Evolutionary conservation across 2,888 invertebrate species (phyloP).

Genomic region (Drosophila demipolita): DNA sequence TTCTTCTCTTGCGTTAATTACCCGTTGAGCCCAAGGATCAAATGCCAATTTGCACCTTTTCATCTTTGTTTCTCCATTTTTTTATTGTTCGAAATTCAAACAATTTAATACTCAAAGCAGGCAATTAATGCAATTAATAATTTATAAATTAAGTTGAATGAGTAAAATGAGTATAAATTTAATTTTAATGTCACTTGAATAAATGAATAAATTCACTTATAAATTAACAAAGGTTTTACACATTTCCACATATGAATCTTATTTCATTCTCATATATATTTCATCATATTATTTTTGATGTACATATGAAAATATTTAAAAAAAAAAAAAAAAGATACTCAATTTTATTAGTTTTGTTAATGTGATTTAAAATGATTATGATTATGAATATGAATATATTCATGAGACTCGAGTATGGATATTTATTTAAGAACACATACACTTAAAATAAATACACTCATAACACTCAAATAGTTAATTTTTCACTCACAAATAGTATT

Average conservation of each 20-base stretch:
- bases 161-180: background rate
- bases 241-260: background rate
- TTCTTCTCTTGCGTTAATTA: slow-evolving; percentile 59
- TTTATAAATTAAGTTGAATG: background rate
- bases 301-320: background rate
- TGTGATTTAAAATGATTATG: background rate
- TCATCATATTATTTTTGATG: background rate
- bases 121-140: background rate
- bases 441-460: background rate
- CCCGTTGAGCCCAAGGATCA: slow-evolving; percentile 62
- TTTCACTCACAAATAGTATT: too few relatives aligned
- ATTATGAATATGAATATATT: background rate
- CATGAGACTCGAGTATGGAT: background rate
- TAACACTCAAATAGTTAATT: too few relatives aligned
- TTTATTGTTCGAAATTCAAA: slow-evolving; percentile 23
- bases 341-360: background rate
- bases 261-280: background rate
- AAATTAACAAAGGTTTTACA: background rate
- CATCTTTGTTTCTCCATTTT: background rate
- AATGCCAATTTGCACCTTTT: slow-evolving; percentile 51
- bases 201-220: background rate
- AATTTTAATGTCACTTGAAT: background rate
- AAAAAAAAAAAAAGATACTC: background rate
- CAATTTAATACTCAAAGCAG: slow-evolving; percentile 11
- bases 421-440: background rate